Base-by-base conservation (phyloP, 2,888 invertebrate species). In the Lampropteryx suffumata region DNA sequence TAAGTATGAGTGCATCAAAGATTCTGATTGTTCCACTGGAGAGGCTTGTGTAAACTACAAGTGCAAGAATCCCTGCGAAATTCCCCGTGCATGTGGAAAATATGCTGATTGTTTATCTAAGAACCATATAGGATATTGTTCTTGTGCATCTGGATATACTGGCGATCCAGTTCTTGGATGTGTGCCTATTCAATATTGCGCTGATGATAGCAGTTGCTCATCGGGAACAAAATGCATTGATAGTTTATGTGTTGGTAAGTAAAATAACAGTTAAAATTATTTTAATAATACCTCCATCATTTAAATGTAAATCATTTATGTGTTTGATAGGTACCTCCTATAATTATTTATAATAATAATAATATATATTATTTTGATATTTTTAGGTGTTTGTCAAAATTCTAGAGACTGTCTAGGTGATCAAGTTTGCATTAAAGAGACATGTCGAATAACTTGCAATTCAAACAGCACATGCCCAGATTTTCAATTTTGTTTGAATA, bases 151-250 rank as follows among this genome's bases (percentile, higher is more conserved):
- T 14, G 97, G 97, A 34, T 95, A 93, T 58, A 96, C 96, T 0
- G 97, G 97, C 17, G 96, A 97, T 82, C 95, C 97, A 8, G 94
- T 95, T 53, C 91, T 96, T 55, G 97, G 97, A 9, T 97, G 97
- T 73, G 94, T 95, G 17, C 92, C 94, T 1, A 91, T 97, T 41
- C 95, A 96, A 65, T 96, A 96, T 68, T 98, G 98, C 70, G 94
- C 94, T 37, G 91, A 92, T 46, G 96, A 97, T 60, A 92, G 89
- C 30, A 96, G 96, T 73, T 98, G 98, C 75, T 94, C 96, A 0
- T 92, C 95, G 1, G 96, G 96, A 43, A 95, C 96, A 8, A 95
- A 94, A 68, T 97, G 97, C 70, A 92, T 94, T 53, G 95, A 95
- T 59, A 96, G 96, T 50, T 92, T 97, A 55, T 97, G 97, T 71